These are phyloP conservation scores for Haemorhous mexicanus DNA, from an alignment of 2,113 vertebrate species.

Conservation along the genomic window DNA sequence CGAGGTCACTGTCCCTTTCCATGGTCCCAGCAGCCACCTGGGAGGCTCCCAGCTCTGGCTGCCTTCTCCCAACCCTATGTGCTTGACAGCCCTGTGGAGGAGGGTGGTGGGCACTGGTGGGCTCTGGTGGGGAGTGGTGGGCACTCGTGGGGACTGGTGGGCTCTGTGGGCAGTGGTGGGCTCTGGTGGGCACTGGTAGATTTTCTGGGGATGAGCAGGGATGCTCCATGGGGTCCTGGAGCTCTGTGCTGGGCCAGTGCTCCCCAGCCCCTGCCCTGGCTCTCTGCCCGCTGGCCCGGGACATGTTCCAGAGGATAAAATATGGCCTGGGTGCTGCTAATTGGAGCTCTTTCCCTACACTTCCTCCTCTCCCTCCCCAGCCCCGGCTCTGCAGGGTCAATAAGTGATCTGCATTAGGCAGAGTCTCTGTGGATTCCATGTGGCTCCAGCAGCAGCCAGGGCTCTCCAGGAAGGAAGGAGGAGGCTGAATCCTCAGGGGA, in stretches of 20 bases:
- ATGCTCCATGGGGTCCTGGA: rapidly evolving
- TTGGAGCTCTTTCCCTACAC: not conserved
- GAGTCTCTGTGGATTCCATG: not conserved
- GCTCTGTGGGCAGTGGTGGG: no score
- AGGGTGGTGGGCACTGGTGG: not conserved
- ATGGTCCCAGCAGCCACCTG: rapidly evolving
- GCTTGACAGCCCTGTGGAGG: not conserved
- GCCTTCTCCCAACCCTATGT: not conserved
- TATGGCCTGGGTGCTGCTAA: not conserved
- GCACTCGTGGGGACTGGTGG: no score
- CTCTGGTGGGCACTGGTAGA: no score
- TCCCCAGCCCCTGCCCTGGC: not conserved
- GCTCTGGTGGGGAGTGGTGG: no score
- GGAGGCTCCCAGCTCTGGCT: not conserved
- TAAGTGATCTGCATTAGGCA: not conserved
- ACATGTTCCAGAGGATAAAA: not conserved
- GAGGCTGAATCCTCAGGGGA: not conserved
- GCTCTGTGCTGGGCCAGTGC: not conserved
- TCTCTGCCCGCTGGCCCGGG: not conserved
- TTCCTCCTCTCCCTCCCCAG: not conserved
- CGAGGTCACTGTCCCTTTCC: not conserved
- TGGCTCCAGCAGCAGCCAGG: not conserved
- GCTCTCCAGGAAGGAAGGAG: not conserved
- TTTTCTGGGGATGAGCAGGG: not conserved
- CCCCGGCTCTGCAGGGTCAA: not conserved